Conservation (phyloP, 2,113 vertebrate species). For the Amblyornis subalaris region DNA sequence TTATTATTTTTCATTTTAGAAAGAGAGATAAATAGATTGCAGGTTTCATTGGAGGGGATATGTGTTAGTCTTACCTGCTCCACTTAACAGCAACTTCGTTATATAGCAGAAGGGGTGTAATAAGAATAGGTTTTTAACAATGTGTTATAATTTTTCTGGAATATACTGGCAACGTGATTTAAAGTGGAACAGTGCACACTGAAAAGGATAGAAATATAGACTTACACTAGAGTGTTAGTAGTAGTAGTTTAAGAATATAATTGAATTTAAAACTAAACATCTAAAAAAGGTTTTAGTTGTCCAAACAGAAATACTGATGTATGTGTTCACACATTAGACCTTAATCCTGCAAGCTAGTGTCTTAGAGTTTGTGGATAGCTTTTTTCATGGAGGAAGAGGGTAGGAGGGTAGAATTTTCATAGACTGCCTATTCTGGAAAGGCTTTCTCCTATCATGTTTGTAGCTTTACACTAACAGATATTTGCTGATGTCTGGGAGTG, state of each 20-base stretch:
- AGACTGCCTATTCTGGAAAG: background rate
- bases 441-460: background rate
- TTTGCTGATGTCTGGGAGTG: background rate
- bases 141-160: background rate
- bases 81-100: background rate
- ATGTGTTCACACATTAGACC: background rate
- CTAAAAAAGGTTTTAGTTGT: background rate
- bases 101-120: background rate
- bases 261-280: background rate
- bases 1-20: background rate
- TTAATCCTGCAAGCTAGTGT: background rate
- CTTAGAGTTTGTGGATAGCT: background rate
- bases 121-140: background rate
- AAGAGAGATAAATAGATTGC: background rate
- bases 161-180: background rate
- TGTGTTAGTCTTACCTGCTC: background rate
- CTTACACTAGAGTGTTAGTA: background rate
- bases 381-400: background rate
- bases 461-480: background rate
- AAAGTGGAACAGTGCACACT: background rate
- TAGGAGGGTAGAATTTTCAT: background rate
- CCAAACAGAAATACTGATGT: background rate
- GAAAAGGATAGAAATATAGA: background rate
- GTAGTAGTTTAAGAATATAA: background rate
- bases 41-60: background rate